phyloP scores from a whole-genome alignment of 2,797 vertebrate species.

The Rhynchonycteris naso region DNA sequence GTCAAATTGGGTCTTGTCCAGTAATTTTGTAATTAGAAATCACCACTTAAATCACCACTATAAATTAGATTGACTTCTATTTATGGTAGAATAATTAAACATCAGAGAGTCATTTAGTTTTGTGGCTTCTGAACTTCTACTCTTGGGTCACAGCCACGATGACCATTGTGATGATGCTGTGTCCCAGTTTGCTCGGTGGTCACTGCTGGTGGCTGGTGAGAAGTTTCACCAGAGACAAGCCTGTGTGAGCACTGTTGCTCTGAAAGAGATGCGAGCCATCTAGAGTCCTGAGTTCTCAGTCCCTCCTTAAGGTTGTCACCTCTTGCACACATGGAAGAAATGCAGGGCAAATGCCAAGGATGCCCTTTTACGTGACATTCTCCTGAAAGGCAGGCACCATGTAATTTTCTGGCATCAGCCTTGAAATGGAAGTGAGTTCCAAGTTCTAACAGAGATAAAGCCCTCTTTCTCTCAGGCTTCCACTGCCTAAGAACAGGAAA shows the following conservation, averaged over 20 bases:
- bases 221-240: neutral
- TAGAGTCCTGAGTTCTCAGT: neutral
- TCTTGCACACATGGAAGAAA: neutral
- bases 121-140: neutral
- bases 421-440: constrained; percentile 8
- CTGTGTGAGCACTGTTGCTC: rapidly evolving
- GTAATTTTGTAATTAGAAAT: neutral
- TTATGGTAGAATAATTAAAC: neutral
- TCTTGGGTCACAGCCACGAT: neutral
- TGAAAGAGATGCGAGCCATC: neutral
- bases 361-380: neutral
- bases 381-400: neutral
- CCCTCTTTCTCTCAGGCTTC: neutral
- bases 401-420: neutral
- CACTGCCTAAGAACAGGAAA: neutral
- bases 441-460: constrained; percentile 10
- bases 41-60: neutral
- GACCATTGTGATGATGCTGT: neutral
- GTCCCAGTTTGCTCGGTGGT: neutral
- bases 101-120: neutral
- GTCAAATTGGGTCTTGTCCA: neutral
- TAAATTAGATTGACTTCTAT: neutral
- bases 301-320: neutral
- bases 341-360: neutral
- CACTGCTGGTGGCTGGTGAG: neutral